Base-by-base conservation (phyloP, 2,888 invertebrate genomes). In the Epiblema foenella region DNA sequence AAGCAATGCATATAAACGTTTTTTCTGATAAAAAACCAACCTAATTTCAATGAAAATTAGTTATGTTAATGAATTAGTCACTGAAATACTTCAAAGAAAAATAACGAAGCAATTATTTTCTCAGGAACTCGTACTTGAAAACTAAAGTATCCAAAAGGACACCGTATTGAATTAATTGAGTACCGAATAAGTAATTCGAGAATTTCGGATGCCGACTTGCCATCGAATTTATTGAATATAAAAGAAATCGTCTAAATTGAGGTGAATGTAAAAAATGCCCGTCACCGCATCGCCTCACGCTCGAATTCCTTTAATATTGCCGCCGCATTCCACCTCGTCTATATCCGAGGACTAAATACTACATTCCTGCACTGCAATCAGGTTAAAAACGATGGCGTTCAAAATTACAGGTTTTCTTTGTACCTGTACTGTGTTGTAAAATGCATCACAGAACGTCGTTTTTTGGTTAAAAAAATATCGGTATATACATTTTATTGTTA, bases 231-330 rank as follows among this genome's bases (percentile, higher is more conserved):
- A 60, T 49, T n/a, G 60, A 60, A n/a, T 46, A 46, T 24, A 64
- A 39, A 24, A 2, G 52, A 39, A 37, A 39, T 64, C 29, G 18
- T 58, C 46, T 46, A 66, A 57, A 66, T 57, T 29, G 65, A 57
- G 56, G 56, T 66, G 42, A 66, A 46, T 42, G 65, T 57, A 64
- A 64, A 64, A 64, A 64, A 64, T 64, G 39, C 46, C 52, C 18
- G 49, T 62, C 62, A 54, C 52, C 39, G 39, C 64, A 64, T 64
- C 52, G 64, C 52, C 52, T 52, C 54, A 64, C 64, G 64, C 64
- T 29, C 64, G 24, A 52, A 64, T 64, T 64, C 64, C 64, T 64
- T 54, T 39, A 52, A 64, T 64, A 64, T 64, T 54, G 64, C 64
- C 15, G 37, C 20, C 52, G 64, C 20, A 51, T 64, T 5, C 64